Percentiles rank a stretch among this genome's conserved stretches.
phyloP scores from a whole-genome alignment of 1,140 invertebrate species.

The Pomacea maculata region DNA sequence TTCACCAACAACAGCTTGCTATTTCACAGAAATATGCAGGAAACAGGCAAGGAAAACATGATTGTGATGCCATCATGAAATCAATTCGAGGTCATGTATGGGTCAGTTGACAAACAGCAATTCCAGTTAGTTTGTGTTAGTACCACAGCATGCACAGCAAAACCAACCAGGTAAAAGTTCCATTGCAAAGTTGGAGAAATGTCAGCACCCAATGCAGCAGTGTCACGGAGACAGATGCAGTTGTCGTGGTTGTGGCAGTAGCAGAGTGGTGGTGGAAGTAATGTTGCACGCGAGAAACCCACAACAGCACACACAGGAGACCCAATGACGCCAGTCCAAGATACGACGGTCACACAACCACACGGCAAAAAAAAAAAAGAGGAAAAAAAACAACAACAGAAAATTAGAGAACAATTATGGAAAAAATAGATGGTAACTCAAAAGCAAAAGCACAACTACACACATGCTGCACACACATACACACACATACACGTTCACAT shows the following conservation, averaged over 20 bases:
- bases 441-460: neutral
- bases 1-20: constrained; percentile 19
- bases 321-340: constrained; percentile 22
- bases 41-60: neutral
- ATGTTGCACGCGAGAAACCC: constrained; percentile 10
- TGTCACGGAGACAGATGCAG: neutral
- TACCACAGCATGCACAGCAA: too few relatives aligned
- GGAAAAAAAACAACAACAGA: constrained; percentile 7
- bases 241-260: constrained; percentile 5
- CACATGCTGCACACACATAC: neutral
- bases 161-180: too few relatives aligned
- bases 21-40: neutral
- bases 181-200: too few relatives aligned
- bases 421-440: constrained; percentile 3
- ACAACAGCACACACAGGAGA: constrained; percentile 24
- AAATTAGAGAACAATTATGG: neutral
- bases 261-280: neutral
- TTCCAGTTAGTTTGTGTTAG: too few relatives aligned
- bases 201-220: too few relatives aligned
- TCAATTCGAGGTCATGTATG: too few relatives aligned
- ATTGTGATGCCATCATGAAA: too few relatives aligned
- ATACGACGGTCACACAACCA: constrained; percentile 17
- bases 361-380: constrained; percentile 13
- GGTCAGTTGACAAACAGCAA: too few relatives aligned
- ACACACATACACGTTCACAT: neutral